Percentiles rank a stretch among this genome's conserved stretches.
Conservation (phyloP, 1,140 invertebrate genomes). For the Orius insidiosus region DNA sequence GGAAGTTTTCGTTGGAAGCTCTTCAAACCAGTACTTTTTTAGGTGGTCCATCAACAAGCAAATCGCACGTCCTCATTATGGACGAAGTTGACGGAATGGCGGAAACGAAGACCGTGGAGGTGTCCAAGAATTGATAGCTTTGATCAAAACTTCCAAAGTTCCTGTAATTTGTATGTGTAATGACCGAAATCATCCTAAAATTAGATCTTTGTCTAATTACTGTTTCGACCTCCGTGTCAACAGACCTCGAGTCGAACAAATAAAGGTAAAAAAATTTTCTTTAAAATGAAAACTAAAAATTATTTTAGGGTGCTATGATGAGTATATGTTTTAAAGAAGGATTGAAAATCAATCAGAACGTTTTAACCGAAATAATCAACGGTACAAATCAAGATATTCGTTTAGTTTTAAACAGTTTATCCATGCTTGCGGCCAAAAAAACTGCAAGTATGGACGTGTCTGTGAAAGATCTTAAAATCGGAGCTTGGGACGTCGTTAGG, state of each 20-base stretch:
- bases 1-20: too few relatives aligned
- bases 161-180: constrained; percentile 99
- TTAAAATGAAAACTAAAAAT: constrained; percentile 1
- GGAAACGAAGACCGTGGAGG: constrained; percentile 98
- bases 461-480: constrained; percentile 71
- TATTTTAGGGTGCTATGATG: constrained; percentile 64
- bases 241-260: constrained; percentile 73
- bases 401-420: constrained; percentile 78
- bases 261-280: constrained; percentile 65
- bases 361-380: constrained; percentile 66
- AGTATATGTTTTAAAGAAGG: constrained; percentile 83
- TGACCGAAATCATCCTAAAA: constrained; percentile 85
- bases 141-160: constrained; percentile 81
- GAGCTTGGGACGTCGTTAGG: constrained; percentile 83
- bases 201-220: constrained; percentile 81
- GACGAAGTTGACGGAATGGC: constrained; percentile 99
- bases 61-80: constrained; percentile 87
- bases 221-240: constrained; percentile 83
- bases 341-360: constrained; percentile 58
- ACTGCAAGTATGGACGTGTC: constrained; percentile 31
- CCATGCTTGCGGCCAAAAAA: constrained; percentile 40
- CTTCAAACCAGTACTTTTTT: too few relatives aligned
- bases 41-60: constrained; percentile 18
- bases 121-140: constrained; percentile 76
- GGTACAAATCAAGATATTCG: constrained; percentile 85